phyloP scores from a whole-genome alignment of 2,113 vertebrate species.

The Mungos mungo region DNA sequence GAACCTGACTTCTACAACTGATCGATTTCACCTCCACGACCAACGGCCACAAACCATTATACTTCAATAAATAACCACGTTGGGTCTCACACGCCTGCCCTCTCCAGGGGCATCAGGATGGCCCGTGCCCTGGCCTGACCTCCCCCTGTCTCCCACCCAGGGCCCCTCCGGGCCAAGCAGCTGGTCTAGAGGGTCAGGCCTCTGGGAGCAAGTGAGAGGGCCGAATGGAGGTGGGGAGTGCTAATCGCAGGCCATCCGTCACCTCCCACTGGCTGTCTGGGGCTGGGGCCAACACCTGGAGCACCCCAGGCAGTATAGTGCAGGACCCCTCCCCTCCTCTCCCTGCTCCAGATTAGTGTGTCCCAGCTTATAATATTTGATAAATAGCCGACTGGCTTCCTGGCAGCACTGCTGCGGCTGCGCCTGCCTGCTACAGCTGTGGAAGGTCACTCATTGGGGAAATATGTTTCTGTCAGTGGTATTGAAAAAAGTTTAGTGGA shows the following conservation, averaged over 20 bases:
- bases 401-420: slow-evolving; percentile 55
- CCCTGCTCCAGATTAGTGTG: slow-evolving; percentile 77
- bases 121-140: slow-evolving; percentile 80
- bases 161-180: slow-evolving; percentile 81
- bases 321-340: slow-evolving; percentile 62
- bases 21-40: slow-evolving; percentile 88
- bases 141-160: slow-evolving; percentile 80
- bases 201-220: slow-evolving; percentile 71
- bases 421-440: slow-evolving; percentile 80
- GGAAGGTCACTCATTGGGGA: slow-evolving; percentile 90
- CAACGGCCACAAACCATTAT: slow-evolving; percentile 90
- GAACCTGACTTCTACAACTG: slow-evolving; percentile 87
- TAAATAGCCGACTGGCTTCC: slow-evolving; percentile 81
- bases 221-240: slow-evolving; percentile 65
- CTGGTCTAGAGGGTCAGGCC: slow-evolving; percentile 83
- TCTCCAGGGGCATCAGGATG: slow-evolving; percentile 68
- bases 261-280: slow-evolving; percentile 87
- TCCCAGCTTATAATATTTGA: slow-evolving; percentile 85
- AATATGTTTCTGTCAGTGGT: slow-evolving; percentile 89
- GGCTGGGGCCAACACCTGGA: slow-evolving; percentile 84
- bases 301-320: slow-evolving; percentile 83
- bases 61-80: slow-evolving; percentile 84
- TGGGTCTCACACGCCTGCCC: slow-evolving; percentile 75
- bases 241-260: slow-evolving; percentile 87
- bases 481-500: slow-evolving; percentile 89